These are phyloP conservation scores for Haplotaxodon microlepis DNA, from an alignment of 2,113 vertebrate genomes.

Conservation along the genomic window DNA sequence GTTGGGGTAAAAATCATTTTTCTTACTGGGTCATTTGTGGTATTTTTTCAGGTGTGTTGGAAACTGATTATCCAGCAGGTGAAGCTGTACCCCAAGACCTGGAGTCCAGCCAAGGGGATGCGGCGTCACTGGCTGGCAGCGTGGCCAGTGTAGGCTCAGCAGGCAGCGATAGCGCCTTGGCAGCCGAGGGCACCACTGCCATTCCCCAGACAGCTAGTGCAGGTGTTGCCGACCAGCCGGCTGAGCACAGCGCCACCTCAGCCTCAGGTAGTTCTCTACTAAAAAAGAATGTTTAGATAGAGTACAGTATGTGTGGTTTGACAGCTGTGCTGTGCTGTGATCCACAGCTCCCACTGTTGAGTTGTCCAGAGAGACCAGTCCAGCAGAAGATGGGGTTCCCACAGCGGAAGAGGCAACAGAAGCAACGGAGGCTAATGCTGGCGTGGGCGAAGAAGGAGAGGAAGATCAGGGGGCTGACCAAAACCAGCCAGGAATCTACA, in stretches of 20 bases:
- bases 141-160: conserved; percentile 68
- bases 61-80: conserved; percentile 85
- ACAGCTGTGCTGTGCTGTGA: not conserved
- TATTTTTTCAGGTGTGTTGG: conserved; percentile 77
- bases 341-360: conserved; percentile 23
- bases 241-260: conserved; percentile 62
- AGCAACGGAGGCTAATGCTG: conserved; percentile 81
- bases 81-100: conserved; percentile 84
- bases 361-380: conserved; percentile 64
- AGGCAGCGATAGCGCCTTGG: conserved; percentile 81
- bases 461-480: conserved; percentile 52
- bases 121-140: conserved; percentile 64
- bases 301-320: not conserved
- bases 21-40: not conserved
- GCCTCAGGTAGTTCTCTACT: conserved; percentile 24
- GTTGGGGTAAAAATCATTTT: not conserved
- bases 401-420: conserved; percentile 92
- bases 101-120: conserved; percentile 79
- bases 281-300: not conserved
- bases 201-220: conserved; percentile 82
- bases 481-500: conserved; percentile 82
- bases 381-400: conserved; percentile 76
- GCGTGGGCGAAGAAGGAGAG: conserved; percentile 69
- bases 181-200: conserved; percentile 76
- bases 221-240: conserved; percentile 75